A percentile compares a stretch with the other conserved stretches of the same genome.
phyloP scores from a whole-genome alignment of 2,888 invertebrate species.

The Terebella lapidaria region DNA sequence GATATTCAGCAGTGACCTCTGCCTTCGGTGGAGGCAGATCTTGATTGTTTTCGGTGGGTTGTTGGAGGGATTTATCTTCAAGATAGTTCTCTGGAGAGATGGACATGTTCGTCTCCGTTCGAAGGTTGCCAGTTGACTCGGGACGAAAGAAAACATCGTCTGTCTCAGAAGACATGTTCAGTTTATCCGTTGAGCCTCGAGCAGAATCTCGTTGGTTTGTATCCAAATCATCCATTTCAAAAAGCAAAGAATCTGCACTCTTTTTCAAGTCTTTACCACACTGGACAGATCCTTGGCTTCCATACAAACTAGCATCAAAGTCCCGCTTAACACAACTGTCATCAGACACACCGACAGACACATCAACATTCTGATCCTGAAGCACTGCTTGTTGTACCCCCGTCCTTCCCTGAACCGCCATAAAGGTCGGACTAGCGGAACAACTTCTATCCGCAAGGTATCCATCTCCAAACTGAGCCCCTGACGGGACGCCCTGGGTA shows the following conservation, averaged over 20 bases:
- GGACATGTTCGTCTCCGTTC: constrained; percentile 1
- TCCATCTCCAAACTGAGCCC: neutral
- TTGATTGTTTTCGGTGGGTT: neutral
- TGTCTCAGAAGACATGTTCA: neutral
- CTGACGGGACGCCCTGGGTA: neutral
- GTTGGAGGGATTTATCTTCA: neutral
- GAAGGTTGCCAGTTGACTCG: neutral
- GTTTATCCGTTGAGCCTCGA: neutral
- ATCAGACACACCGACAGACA: neutral
- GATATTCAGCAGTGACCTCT: neutral
- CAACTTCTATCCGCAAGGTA: constrained; percentile 1
- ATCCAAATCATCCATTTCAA: neutral
- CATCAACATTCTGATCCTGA: neutral
- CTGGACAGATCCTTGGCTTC: neutral
- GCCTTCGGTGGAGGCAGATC: neutral
- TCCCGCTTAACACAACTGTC: neutral
- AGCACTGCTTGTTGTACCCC: no score
- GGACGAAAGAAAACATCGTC: neutral
- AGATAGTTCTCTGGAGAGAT: neutral
- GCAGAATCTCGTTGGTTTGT: neutral
- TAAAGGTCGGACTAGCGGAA: constrained; percentile 1
- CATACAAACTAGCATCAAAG: neutral
- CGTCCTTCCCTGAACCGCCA: neutral
- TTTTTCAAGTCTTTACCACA: neutral
- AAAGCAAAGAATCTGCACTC: constrained; percentile 1